Percentiles rank a stretch among this genome's conserved stretches.
Evolutionary conservation across 2,797 vertebrate species (phyloP).

Genomic region (Pseudomugil gertrudae): DNA sequence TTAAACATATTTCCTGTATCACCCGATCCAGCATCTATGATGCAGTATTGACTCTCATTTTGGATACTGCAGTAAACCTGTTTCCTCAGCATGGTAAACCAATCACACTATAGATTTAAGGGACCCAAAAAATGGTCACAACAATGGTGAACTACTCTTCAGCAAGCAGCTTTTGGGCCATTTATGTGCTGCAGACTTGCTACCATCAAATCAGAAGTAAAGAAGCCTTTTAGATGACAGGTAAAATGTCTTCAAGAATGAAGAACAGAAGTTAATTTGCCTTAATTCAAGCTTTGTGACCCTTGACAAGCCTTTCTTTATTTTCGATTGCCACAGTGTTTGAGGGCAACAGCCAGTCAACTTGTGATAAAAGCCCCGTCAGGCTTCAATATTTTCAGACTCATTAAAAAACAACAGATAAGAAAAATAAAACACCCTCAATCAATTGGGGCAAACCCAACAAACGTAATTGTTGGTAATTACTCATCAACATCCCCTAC

Average conservation of each 20-base stretch:
- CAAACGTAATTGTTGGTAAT: conserved; percentile 67
- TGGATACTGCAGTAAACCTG: too few species aligned
- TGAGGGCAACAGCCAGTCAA: conserved; percentile 25
- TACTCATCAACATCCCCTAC: conserved; percentile 69
- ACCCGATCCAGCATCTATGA: too few species aligned
- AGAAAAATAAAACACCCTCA: conserved; percentile 21
- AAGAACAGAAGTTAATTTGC: not conserved
- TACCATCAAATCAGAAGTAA: not conserved
- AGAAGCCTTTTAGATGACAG: not conserved
- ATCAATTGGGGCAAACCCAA: conserved; percentile 48
- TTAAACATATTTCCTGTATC: too few species aligned
- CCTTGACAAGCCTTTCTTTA: conserved; percentile 7
- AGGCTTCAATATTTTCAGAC: conserved; percentile 60
- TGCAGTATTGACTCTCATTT: too few species aligned
- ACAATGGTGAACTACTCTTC: too few species aligned
- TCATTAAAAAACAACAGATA: conserved; percentile 42
- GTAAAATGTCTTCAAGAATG: not conserved
- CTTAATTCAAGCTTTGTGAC: not conserved
- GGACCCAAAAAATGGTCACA: too few species aligned
- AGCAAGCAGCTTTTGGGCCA: too few species aligned
- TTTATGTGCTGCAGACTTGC: too few species aligned
- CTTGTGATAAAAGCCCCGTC: conserved; percentile 47
- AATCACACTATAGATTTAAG: too few species aligned
- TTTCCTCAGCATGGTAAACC: too few species aligned
- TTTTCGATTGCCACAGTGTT: conserved; percentile 13